Evolutionary conservation across 1,140 invertebrate genomes (phyloP).

Genomic region (Eciton burchellii): DNA sequence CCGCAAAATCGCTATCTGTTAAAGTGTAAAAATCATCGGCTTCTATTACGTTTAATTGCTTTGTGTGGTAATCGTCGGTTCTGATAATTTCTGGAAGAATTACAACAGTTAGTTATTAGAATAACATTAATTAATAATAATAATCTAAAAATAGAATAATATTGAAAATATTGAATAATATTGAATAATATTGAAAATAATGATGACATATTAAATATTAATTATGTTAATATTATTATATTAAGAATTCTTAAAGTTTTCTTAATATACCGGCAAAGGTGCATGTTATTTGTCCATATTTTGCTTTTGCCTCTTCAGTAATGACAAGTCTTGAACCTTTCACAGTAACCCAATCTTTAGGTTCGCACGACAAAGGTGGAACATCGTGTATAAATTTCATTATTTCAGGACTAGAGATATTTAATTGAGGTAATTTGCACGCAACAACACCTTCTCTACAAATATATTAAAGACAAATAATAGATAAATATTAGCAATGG

Average conservation of each 20-base stretch:
- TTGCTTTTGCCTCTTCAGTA: conserved; percentile 83
- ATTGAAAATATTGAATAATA: background rate
- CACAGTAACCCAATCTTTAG: conserved; percentile 84
- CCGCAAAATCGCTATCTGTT: conserved; percentile 89
- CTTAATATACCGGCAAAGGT: conserved; percentile 82
- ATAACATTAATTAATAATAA: conserved; percentile 22
- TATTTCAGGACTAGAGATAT: conserved; percentile 89
- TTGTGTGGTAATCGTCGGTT: conserved; percentile 86
- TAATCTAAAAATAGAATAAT: conserved; percentile 2
- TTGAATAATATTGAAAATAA: background rate
- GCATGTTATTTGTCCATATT: conserved; percentile 86
- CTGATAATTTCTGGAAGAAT: conserved; percentile 87
- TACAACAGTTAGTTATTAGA: conserved; percentile 19
- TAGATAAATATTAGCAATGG: conserved; percentile 30
- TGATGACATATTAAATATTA: background rate
- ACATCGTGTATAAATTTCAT: conserved; percentile 89
- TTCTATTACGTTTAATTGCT: conserved; percentile 84
- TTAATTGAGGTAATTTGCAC: conserved; percentile 89
- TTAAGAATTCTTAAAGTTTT: conserved; percentile 24
- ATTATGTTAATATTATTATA: background rate
- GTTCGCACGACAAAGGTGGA: conserved; percentile 87
- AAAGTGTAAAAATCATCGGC: conserved; percentile 87
- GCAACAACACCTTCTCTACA: conserved; percentile 77
- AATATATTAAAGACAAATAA: conserved; percentile 20
- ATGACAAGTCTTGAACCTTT: conserved; percentile 86